These are phyloP conservation scores for Notiomystis cincta DNA, from an alignment of 2,113 vertebrate species.

Conservation along the genomic window DNA sequence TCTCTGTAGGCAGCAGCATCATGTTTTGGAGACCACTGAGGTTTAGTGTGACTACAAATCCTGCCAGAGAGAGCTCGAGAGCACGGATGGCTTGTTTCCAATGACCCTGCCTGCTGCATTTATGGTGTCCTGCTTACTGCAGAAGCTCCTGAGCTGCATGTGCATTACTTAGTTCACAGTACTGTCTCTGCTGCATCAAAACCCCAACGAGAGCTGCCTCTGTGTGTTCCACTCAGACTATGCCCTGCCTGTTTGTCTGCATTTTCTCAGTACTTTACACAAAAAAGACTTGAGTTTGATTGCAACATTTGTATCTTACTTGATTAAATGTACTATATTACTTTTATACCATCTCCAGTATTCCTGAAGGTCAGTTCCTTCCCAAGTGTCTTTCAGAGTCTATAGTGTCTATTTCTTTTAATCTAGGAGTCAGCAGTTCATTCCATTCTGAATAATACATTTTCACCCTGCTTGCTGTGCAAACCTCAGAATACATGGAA, in stretches of 20 bases:
- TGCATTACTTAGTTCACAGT: background rate
- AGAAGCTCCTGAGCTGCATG: background rate
- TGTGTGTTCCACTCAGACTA: background rate
- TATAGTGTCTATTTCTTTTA: background rate
- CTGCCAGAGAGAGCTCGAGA: background rate
- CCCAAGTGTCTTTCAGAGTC: background rate
- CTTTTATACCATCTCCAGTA: background rate
- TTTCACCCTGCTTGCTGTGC: background rate
- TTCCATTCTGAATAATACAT: background rate
- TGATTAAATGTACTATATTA: background rate
- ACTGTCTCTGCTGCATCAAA: background rate
- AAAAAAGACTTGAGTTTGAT: background rate
- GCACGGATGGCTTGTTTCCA: background rate
- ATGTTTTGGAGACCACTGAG: background rate
- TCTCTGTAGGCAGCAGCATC: background rate
- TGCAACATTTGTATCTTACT: background rate
- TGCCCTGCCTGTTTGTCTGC: background rate
- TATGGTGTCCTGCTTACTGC: background rate
- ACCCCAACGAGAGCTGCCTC: fast-evolving
- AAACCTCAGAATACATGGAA: background rate
- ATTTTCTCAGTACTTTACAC: background rate
- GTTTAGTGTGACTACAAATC: background rate
- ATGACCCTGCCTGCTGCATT: background rate
- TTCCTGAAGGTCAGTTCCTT: background rate
- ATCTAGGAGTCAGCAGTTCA: background rate